phyloP scores from a whole-genome alignment of 2,888 invertebrate genomes.

The Cryptosula pallasiana region DNA sequence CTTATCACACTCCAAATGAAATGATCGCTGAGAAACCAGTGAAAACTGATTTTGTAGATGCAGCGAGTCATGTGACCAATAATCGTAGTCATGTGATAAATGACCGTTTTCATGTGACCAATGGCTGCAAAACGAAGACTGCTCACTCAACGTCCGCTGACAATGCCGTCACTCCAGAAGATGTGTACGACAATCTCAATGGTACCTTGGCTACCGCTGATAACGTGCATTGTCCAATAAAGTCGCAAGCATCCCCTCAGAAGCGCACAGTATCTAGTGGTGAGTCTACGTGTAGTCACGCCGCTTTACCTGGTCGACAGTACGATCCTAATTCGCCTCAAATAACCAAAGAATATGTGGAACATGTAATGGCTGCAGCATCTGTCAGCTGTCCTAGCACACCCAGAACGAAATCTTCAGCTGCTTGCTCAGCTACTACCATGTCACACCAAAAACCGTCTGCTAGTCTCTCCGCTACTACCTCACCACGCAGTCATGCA shows the following conservation, averaged over 20 bases:
- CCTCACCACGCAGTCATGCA: not conserved
- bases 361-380: not conserved
- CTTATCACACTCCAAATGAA: not conserved
- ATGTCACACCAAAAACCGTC: not conserved
- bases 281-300: too few relatives aligned
- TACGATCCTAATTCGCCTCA: slow-evolving; percentile 2
- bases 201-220: not conserved
- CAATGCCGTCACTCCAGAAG: not conserved
- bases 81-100: not conserved
- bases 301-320: too few relatives aligned
- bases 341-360: not conserved
- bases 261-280: not conserved
- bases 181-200: slow-evolving; percentile 4
- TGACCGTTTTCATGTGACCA: not conserved
- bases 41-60: not conserved
- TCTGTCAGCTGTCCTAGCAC: not conserved
- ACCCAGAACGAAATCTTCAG: not conserved
- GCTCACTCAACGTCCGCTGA: not conserved
- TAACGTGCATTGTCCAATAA: not conserved
- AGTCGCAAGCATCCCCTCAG: not conserved
- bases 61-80: not conserved
- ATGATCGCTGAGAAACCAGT: not conserved
- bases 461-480: too few relatives aligned
- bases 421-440: not conserved
- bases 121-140: not conserved